phyloP scores from a whole-genome alignment of 2,113 vertebrate species.

The Lucifuga dentata region DNA sequence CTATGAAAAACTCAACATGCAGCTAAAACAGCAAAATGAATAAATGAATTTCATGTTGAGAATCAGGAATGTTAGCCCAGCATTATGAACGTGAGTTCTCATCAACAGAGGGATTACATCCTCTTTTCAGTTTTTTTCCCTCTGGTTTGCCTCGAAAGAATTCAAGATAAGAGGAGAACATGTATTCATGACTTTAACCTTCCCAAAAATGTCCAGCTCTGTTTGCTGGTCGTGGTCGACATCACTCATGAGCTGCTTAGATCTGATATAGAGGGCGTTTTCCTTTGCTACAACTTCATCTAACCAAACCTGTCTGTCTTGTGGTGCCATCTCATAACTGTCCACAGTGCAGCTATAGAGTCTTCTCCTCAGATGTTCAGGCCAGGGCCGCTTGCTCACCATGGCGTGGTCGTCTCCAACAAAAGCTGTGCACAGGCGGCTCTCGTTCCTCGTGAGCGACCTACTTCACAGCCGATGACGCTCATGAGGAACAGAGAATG shows the following conservation, averaged over 20 bases:
- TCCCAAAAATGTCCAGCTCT: constrained; percentile 74
- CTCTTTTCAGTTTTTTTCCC: constrained; percentile 72
- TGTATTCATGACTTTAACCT: constrained; percentile 78
- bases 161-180: constrained; percentile 72
- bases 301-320: constrained; percentile 62
- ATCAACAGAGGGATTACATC: constrained; percentile 30
- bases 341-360: constrained; percentile 69
- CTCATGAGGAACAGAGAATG: constrained; percentile 76
- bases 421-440: constrained; percentile 66
- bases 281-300: constrained; percentile 73
- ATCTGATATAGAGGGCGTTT: constrained; percentile 61
- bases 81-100: constrained; percentile 9
- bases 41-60: too few species aligned
- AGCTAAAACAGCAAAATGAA: background rate
- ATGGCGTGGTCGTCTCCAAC: constrained; percentile 71
- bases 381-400: constrained; percentile 52
- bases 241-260: constrained; percentile 63
- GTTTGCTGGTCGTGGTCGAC: constrained; percentile 56
- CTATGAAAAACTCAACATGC: too few species aligned
- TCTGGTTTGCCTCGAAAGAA: constrained; percentile 74
- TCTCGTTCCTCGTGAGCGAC: constrained; percentile 49
- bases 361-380: constrained; percentile 33
- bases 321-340: constrained; percentile 44
- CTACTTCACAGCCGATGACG: constrained; percentile 73
- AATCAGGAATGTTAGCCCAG: too few species aligned